Evolutionary conservation across 2,888 invertebrate species (phyloP).

Genomic region (Apotomis betuletana): DNA sequence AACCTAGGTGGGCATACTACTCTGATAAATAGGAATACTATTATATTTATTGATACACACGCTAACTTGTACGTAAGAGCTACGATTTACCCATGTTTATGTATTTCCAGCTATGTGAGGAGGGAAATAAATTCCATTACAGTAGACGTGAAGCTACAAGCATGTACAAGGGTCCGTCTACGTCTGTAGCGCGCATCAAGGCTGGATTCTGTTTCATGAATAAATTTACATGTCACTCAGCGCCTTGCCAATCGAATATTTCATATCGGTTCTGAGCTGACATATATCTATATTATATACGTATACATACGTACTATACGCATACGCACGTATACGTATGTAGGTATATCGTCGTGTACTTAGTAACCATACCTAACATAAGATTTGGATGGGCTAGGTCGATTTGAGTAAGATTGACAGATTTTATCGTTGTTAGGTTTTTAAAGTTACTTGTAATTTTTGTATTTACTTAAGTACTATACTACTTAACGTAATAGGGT

Average conservation of each 20-base stretch:
- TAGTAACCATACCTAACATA: no score
- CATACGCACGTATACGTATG: no score
- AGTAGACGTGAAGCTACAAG: not conserved
- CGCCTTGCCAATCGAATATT: constrained; percentile 36
- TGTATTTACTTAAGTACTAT: no score
- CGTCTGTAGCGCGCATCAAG: constrained; percentile 17
- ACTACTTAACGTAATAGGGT: no score
- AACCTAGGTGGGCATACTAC: no score
- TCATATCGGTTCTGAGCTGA: constrained; percentile 22
- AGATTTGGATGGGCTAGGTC: no score
- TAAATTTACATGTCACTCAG: constrained; percentile 41
- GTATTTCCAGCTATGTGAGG: constrained; percentile 17
- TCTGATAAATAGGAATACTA: not conserved
- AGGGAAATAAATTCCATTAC: constrained; percentile 23
- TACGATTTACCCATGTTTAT: constrained; percentile 13
- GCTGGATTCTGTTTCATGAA: constrained; percentile 39
- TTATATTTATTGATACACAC: not conserved
- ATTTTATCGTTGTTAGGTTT: no score
- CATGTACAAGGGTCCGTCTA: constrained; percentile 6
- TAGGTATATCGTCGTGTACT: no score
- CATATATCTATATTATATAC: no score
- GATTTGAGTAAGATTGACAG: no score
- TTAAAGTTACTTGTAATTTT: no score
- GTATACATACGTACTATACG: no score
- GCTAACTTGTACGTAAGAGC: not conserved